Evolutionary conservation across 1,140 invertebrate species (phyloP).

Genomic region (Drosophila virilis): DNA sequence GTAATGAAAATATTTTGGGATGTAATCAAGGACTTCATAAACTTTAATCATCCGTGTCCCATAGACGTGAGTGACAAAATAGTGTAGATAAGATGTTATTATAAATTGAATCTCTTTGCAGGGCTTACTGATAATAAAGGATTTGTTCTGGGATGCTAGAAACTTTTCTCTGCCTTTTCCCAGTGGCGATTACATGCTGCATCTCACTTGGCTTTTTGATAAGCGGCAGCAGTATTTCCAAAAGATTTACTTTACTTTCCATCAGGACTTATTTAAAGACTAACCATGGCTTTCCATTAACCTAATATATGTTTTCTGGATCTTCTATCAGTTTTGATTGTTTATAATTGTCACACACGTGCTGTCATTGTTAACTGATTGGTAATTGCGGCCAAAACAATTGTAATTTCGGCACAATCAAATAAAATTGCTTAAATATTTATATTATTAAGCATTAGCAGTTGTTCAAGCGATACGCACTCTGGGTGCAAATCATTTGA

Average conservation of each 20-base stretch:
- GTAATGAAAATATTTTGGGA: constrained; percentile 10
- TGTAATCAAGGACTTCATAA: constrained; percentile 12
- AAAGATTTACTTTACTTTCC: constrained; percentile 15
- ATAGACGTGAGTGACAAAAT: constrained; percentile 12
- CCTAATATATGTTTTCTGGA: no score
- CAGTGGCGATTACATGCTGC: constrained; percentile 12
- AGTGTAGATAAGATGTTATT: no score
- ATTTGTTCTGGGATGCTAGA: constrained; percentile 4
- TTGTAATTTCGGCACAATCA: no score
- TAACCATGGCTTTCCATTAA: background rate
- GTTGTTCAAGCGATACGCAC: no score
- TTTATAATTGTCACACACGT: no score
- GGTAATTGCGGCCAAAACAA: no score
- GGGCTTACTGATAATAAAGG: constrained; percentile 19
- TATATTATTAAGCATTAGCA: no score
- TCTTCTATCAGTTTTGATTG: no score
- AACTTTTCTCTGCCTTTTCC: background rate
- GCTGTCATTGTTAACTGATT: no score
- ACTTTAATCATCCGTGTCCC: constrained; percentile 40
- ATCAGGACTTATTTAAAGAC: background rate
- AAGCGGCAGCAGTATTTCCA: constrained; percentile 1
- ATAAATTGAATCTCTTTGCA: background rate
- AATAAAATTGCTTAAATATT: no score
- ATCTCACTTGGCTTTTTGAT: constrained; percentile 15
- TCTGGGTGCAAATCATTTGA: no score